These are phyloP conservation scores for Channa striata DNA, from an alignment of 2,797 vertebrate species.

Conservation along the genomic window DNA sequence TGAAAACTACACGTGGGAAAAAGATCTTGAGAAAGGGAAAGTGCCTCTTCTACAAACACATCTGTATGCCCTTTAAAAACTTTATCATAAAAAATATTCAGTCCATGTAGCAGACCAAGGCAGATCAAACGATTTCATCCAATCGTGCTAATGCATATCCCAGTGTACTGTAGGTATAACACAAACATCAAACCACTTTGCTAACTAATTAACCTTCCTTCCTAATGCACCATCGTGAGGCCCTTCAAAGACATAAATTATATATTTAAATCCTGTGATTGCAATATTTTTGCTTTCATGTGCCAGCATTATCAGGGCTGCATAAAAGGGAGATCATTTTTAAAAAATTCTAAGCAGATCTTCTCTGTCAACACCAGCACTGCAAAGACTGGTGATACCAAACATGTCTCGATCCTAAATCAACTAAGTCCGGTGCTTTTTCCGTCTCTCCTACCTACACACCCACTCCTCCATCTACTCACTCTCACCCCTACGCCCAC, in stretches of 20 bases:
- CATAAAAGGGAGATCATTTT: constrained; percentile 24
- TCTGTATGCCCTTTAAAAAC: constrained; percentile 65
- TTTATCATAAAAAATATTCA: constrained; percentile 53
- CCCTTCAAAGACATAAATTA: constrained; percentile 25
- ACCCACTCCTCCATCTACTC: constrained; percentile 35
- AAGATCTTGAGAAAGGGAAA: constrained; percentile 34
- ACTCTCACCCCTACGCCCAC: constrained; percentile 24
- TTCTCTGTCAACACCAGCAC: constrained; percentile 2
- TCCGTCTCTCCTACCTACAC: constrained; percentile 18
- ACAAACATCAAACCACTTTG: constrained; percentile 39
- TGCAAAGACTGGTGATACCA: constrained; percentile 5
- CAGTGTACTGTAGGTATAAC: constrained; percentile 22
- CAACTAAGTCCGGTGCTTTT: neutral
- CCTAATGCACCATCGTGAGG: constrained; percentile 23
- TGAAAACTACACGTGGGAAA: constrained; percentile 38
- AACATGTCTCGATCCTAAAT: constrained; percentile 26
- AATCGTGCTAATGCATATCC: constrained; percentile 36
- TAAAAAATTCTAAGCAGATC: constrained; percentile 20
- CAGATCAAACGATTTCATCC: constrained; percentile 44
- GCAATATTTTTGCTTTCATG: constrained; percentile 50
- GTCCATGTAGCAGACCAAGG: constrained; percentile 52
- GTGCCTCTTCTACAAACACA: constrained; percentile 44
- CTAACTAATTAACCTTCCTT: constrained; percentile 39
- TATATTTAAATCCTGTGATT: constrained; percentile 35
- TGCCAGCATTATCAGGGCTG: constrained; percentile 26